Percentiles rank a stretch among this genome's conserved stretches.
phyloP scores from a whole-genome alignment of 2,888 invertebrate genomes.

The Cylloceria caligata region DNA sequence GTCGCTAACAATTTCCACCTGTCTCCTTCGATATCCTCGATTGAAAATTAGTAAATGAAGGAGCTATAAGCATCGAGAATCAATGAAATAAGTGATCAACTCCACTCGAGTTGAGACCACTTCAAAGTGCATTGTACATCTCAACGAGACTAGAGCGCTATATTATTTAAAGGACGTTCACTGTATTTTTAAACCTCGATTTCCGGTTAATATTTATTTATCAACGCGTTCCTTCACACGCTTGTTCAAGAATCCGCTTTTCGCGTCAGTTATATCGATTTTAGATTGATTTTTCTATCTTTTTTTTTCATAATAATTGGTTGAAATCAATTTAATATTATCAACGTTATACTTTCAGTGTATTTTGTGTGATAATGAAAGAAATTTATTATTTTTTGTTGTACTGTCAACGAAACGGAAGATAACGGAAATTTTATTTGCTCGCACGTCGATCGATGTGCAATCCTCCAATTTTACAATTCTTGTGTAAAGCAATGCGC shows the following conservation, averaged over 20 bases:
- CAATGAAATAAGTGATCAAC: neutral
- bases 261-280: constrained; percentile 38
- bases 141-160: neutral
- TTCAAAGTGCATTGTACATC: neutral
- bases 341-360: neutral
- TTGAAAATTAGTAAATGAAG: neutral
- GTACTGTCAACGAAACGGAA: too few species aligned
- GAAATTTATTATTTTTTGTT: too few species aligned
- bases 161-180: constrained; percentile 2
- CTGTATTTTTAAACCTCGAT: constrained; percentile 31
- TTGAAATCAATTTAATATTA: neutral
- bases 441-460: too few species aligned
- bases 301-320: neutral
- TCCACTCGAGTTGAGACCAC: neutral
- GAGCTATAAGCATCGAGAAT: neutral
- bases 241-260: constrained; percentile 50
- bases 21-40: neutral
- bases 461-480: neutral
- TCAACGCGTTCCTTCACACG: constrained; percentile 21
- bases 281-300: constrained; percentile 13
- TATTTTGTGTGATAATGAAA: too few species aligned
- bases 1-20: neutral
- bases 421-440: too few species aligned
- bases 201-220: constrained; percentile 35
- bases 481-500: neutral